Evolutionary conservation across 1,140 invertebrate species (phyloP).

Genomic region (Matsumurasca onukii): DNA sequence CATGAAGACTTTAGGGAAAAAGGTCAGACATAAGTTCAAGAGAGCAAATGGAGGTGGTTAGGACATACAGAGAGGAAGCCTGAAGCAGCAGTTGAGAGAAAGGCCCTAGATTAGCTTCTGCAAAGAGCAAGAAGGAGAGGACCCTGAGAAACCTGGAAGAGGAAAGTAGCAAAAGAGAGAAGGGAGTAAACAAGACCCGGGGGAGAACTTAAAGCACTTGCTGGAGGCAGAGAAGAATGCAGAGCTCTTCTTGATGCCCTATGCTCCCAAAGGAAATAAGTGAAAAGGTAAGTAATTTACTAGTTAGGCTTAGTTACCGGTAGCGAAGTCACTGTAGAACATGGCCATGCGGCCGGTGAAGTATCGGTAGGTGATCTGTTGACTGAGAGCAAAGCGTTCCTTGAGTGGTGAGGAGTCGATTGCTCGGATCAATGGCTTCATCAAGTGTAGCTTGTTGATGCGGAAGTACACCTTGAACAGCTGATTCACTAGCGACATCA

Average conservation of each 20-base stretch:
- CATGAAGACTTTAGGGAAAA: too few species aligned
- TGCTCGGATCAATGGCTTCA: slow-evolving; percentile 94
- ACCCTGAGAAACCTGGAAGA: too few species aligned
- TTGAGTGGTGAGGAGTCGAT: slow-evolving; percentile 91
- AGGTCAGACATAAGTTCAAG: too few species aligned
- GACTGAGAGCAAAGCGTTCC: slow-evolving; percentile 81
- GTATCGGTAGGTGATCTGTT: slow-evolving; percentile 95
- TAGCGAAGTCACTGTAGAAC: slow-evolving; percentile 96
- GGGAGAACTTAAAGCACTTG: background rate
- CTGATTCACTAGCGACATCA: slow-evolving; percentile 95
- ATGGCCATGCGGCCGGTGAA: slow-evolving; percentile 96
- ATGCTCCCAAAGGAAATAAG: background rate
- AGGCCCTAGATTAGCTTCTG: too few species aligned
- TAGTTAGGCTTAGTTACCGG: slow-evolving; percentile 51
- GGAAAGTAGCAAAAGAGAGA: background rate
- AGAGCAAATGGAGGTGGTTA: too few species aligned
- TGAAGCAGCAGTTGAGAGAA: too few species aligned
- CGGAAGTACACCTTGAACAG: slow-evolving; percentile 97
- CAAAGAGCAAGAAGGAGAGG: too few species aligned
- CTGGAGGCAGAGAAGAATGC: background rate
- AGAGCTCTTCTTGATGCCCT: background rate
- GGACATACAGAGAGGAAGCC: too few species aligned
- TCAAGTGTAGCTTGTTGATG: slow-evolving; percentile 95
- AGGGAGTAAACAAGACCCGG: background rate
- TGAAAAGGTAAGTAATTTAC: background rate